Evolutionary conservation across 2,113 vertebrate genomes (phyloP).

Genomic region (Hirundichthys speculiger): DNA sequence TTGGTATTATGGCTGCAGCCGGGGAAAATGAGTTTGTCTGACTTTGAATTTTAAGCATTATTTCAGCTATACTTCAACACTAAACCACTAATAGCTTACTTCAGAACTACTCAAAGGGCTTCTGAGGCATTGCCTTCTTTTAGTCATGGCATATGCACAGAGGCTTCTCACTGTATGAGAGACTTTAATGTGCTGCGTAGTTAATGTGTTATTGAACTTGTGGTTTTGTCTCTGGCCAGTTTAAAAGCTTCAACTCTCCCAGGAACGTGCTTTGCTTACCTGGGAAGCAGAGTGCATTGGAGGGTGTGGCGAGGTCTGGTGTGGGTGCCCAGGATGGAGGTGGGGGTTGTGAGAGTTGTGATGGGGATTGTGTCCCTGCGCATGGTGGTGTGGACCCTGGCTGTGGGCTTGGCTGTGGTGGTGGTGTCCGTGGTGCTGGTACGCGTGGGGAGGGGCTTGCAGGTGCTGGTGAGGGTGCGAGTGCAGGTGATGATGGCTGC

Average conservation of each 20-base stretch:
- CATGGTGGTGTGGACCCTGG: conserved; percentile 89
- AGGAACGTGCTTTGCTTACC: conserved; percentile 75
- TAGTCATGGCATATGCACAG: conserved; percentile 10
- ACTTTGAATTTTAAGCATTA: conserved; percentile 48
- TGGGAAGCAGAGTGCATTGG: conserved; percentile 91
- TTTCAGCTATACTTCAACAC: conserved; percentile 32
- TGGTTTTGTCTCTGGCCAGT: conserved; percentile 26
- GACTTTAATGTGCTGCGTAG: conserved; percentile 44
- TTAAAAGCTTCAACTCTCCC: conserved; percentile 32
- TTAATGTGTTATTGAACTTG: conserved; percentile 60
- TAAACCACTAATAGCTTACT: conserved; percentile 53
- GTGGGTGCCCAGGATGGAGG: conserved; percentile 89
- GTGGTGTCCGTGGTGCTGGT: conserved; percentile 86
- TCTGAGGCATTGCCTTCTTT: conserved; percentile 40
- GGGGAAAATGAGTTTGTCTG: conserved; percentile 48
- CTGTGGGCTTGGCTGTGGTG: conserved; percentile 88
- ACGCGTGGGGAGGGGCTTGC: conserved; percentile 89
- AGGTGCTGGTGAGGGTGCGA: conserved; percentile 96
- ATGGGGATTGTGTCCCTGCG: conserved; percentile 91
- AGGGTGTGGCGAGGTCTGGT: conserved; percentile 94
- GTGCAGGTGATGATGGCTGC: conserved; percentile 93
- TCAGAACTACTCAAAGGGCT: conserved; percentile 34
- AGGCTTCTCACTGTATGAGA: conserved; percentile 22
- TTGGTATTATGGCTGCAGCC: conserved; percentile 40
- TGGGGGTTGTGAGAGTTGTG: conserved; percentile 94